These are phyloP conservation scores for Monodelphis domestica DNA, from an alignment of 2,797 vertebrate genomes.

Conservation along the genomic window DNA sequence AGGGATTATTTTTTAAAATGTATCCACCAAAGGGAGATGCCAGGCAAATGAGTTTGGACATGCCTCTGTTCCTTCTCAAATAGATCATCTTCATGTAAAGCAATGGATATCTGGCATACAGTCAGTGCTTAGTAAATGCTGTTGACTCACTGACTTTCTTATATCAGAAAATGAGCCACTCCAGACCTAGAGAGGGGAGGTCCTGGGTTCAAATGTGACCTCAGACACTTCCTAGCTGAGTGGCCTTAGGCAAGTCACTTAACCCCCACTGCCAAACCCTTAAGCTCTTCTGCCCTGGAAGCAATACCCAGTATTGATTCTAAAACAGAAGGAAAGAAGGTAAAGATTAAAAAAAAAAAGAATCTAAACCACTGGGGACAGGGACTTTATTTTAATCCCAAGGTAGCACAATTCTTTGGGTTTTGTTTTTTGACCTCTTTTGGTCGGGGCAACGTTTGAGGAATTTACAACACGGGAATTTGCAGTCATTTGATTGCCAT, in stretches of 20 bases:
- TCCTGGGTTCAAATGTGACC: too few relatives aligned
- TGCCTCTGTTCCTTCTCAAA: not conserved
- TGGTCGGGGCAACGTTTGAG: not conserved
- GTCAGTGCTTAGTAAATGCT: not conserved
- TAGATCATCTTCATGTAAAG: not conserved
- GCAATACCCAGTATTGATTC: too few relatives aligned
- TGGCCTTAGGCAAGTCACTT: too few relatives aligned
- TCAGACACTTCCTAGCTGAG: too few relatives aligned
- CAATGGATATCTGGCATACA: not conserved
- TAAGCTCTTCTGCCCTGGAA: too few relatives aligned
- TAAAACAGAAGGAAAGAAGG: too few relatives aligned
- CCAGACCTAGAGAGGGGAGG: too few relatives aligned
- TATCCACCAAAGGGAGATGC: not conserved
- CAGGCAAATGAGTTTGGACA: not conserved
- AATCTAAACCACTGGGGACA: not conserved
- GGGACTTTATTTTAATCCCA: not conserved
- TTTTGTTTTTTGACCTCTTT: not conserved
- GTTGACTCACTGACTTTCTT: not conserved
- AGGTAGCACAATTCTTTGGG: not conserved
- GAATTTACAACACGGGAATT: not conserved
- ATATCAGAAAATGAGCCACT: not conserved
- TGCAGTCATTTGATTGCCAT: not conserved
- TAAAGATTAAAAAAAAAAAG: too few relatives aligned
- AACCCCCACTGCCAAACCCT: too few relatives aligned
- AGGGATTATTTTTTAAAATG: not conserved